Evolutionary conservation across 1,140 invertebrate genomes (phyloP), one percentile per base, ranked within the genome.

Genomic region (Bombus fervidus): DNA sequence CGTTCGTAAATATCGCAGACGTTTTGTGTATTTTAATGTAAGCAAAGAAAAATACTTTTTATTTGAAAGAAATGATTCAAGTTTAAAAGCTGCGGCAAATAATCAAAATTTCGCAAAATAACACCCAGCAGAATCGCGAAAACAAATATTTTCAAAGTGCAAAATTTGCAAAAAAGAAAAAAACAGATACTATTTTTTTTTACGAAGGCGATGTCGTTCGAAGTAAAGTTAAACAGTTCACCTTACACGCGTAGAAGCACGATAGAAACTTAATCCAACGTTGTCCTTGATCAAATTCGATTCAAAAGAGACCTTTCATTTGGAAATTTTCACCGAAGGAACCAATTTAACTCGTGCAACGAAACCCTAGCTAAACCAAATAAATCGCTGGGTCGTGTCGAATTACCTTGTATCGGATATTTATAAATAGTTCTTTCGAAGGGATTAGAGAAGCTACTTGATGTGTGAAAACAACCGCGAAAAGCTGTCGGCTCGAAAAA

Each of bases 361-460:
- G 72, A 77, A 68, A 71, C 82, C 82, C 69, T 69, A 41, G 47
- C 0, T 41, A 47, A 12, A 69, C 75, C 73, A 5, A 78, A 78
- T 53, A 62, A 73, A 78, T 83, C 74, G 62, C 9, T 57, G 37
- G 37, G 25, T 68, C 76, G 64, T 34, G 64, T 57, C 31, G 82
- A n/a, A 64, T 71, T 69, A 71, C 64, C 82, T 57, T 39, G 74
- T 78, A 83, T 69, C 82, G 64, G 75, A 34, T 22, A 78, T 78
- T 83, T 83, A 83, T 83, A 78, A 83, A 83, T 83, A 83, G 74
- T 69, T 41, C 41, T 43, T 59, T 83, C 73, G 68, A 66, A 83
- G 66, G 47, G 47, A 57, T 71, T 75, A 66, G 41, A 64, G 59
- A 22, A 64, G 81, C 53, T 41, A 53, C 6, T 9, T 12, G 37